Conservation (phyloP, 1,140 invertebrate species). For the Tetramorium alpestre region DNA sequence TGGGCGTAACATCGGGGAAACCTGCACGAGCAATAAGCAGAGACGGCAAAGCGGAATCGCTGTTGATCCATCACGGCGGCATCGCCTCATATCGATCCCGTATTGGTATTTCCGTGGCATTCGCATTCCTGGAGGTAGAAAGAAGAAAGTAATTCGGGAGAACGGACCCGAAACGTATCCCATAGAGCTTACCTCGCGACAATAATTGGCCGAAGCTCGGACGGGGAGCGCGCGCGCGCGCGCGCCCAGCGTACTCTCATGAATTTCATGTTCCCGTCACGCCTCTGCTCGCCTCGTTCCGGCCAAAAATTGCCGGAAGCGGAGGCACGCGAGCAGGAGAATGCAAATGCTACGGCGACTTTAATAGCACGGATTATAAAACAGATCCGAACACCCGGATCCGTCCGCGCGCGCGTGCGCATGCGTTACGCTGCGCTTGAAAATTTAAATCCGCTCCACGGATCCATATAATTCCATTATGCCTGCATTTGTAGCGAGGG, state of each 20-base stretch:
- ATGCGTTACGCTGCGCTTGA: slow-evolving; percentile 43
- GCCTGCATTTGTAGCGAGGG: slow-evolving; percentile 30
- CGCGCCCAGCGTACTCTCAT: slow-evolving; percentile 44
- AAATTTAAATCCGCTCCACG: slow-evolving; percentile 71
- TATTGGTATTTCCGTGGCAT: not conserved
- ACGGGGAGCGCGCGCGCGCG: slow-evolving; percentile 13
- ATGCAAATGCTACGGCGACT: slow-evolving; percentile 70
- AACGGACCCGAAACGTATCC: not conserved
- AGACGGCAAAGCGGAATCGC: not conserved
- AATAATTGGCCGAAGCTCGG: slow-evolving; percentile 45
- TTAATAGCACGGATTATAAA: slow-evolving; percentile 73
- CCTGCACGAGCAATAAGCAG: not conserved
- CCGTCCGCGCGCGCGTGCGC: not conserved
- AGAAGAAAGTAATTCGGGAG: not conserved
- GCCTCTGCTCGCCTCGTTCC: slow-evolving; percentile 56
- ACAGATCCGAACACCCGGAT: slow-evolving; percentile 70
- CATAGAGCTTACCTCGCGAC: slow-evolving; percentile 1
- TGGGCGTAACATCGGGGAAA: not conserved
- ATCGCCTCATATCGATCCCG: not conserved
- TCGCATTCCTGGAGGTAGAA: not conserved
- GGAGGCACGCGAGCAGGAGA: slow-evolving; percentile 32
- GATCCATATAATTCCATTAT: slow-evolving; percentile 68
- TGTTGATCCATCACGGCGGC: not conserved
- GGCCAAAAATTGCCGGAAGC: slow-evolving; percentile 64
- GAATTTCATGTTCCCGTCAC: slow-evolving; percentile 69